Evolutionary conservation across 2,113 vertebrate species (phyloP).

Genomic region (Cariama cristata): DNA sequence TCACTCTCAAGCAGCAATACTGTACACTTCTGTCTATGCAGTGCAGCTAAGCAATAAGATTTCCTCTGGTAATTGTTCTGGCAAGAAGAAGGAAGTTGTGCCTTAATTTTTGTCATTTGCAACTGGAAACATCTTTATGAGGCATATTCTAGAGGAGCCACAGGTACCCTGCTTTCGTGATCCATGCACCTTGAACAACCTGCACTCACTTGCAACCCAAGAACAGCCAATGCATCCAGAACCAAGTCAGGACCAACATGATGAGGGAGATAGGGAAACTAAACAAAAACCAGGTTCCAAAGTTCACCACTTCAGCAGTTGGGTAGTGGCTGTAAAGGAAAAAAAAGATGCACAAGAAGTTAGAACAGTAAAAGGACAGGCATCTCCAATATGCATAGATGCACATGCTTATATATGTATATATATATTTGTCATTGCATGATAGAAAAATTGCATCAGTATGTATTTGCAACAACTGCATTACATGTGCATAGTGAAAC

Average conservation of each 20-base stretch:
- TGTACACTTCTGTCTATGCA: not conserved
- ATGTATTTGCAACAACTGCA: not conserved
- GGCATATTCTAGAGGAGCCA: not conserved
- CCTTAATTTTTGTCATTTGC: not conserved
- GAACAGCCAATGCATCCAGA: slow-evolving; percentile 98
- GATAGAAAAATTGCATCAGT: not conserved
- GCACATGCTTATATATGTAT: rapidly evolving
- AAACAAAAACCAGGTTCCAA: slow-evolving; percentile 98
- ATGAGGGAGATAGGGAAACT: slow-evolving; percentile 95
- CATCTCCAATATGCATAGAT: not conserved
- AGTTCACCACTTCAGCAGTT: slow-evolving; percentile 93
- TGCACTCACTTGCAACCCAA: slow-evolving; percentile 97
- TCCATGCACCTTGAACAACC: not conserved
- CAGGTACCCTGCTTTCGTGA: not conserved
- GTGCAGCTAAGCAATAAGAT: not conserved
- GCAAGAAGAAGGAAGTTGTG: not conserved
- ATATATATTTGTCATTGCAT: not conserved
- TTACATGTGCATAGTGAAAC: not conserved
- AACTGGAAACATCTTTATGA: not conserved
- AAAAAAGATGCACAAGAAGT: not conserved
- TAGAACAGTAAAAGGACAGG: not conserved
- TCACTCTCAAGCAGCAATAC: not conserved
- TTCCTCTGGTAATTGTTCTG: not conserved
- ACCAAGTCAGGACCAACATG: slow-evolving; percentile 95
- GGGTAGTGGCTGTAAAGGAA: slow-evolving; percentile 88